Conservation (phyloP, 2,113 vertebrate species). For the Alexandromys fortis region DNA sequence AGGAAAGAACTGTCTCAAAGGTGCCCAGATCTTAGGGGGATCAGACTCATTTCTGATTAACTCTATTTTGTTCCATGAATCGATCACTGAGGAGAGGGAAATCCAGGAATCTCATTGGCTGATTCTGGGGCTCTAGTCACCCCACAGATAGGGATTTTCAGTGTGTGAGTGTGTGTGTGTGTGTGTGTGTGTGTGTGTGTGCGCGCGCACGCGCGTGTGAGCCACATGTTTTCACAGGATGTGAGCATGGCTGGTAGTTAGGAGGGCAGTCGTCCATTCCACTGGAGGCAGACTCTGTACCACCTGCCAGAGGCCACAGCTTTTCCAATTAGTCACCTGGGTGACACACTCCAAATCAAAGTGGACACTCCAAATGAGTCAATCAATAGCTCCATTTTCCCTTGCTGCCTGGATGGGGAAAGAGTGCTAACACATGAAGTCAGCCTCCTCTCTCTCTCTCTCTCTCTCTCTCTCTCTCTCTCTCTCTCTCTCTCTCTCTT, state of each 20-base stretch:
- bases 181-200: not conserved
- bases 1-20: not conserved
- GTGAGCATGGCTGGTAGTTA: not conserved
- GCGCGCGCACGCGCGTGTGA: rapidly evolving
- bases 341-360: conserved; percentile 79
- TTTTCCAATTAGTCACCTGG: conserved; percentile 79
- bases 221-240: not conserved
- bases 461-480: not conserved
- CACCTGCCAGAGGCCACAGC: conserved; percentile 65
- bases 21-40: not conserved
- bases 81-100: not conserved
- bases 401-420: not conserved
- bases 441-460: not conserved
- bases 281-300: rapidly evolving
- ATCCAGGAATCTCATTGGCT: not conserved
- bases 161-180: not conserved
- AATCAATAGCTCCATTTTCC: conserved; percentile 78
- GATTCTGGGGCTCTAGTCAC: not conserved
- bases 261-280: not conserved
- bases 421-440: conserved; percentile 33
- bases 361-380: conserved; percentile 81
- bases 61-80: not conserved
- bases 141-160: not conserved
- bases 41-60: not conserved
- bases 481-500: not conserved